A percentile compares a stretch with the other conserved stretches of the same genome.
These are phyloP conservation scores for Lepidochitona cinerea DNA, from an alignment of 2,888 invertebrate genomes.

Conservation along the genomic window DNA sequence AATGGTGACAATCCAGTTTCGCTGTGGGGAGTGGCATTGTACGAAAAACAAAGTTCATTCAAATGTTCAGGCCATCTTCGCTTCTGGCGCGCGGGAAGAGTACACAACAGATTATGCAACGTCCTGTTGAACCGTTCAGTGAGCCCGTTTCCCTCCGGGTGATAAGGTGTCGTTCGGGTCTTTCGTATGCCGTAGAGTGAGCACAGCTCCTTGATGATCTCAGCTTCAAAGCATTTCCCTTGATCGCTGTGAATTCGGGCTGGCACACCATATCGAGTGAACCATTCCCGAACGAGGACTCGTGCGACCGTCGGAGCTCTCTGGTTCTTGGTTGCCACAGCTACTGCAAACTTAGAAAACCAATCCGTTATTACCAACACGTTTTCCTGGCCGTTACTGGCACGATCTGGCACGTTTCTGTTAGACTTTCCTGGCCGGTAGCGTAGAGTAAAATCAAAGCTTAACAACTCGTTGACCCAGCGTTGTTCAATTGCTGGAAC, in stretches of 20 bases:
- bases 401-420: background rate
- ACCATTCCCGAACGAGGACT: too few species aligned
- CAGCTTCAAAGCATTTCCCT: too few species aligned
- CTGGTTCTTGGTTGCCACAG: constrained; percentile 15
- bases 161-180: constrained; percentile 21
- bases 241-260: too few species aligned
- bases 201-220: too few species aligned
- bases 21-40: background rate
- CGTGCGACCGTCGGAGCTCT: constrained; percentile 15
- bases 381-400: background rate
- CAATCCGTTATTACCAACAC: background rate
- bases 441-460: constrained; percentile 16
- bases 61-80: constrained; percentile 16
- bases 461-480: constrained; percentile 22
- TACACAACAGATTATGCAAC: constrained; percentile 15
- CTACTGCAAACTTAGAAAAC: constrained; percentile 1
- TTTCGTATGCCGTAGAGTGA: too few species aligned
- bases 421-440: constrained; percentile 21
- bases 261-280: too few species aligned
- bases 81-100: constrained; percentile 10
- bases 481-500: constrained; percentile 27
- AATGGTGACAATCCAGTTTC: constrained; percentile 2
- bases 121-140: constrained; percentile 23
- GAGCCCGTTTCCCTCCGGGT: constrained; percentile 17
- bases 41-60: constrained; percentile 3